phyloP scores from a whole-genome alignment of 2,113 vertebrate genomes.

The Salvelinus sp. region DNA sequence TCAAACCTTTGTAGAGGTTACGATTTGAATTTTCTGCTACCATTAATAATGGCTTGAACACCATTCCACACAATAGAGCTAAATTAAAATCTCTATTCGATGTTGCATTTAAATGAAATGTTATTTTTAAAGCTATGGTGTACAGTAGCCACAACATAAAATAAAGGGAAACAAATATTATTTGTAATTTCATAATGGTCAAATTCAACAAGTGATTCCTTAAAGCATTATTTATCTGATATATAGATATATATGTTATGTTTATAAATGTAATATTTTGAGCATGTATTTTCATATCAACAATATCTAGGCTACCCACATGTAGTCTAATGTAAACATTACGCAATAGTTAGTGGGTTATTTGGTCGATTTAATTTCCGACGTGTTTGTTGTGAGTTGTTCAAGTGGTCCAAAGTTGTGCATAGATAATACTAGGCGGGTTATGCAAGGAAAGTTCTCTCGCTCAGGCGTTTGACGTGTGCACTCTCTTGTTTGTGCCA shows the following conservation, averaged over 20 bases:
- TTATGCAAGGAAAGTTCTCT: conserved; percentile 44
- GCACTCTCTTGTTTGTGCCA: conserved; percentile 53
- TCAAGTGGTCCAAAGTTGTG: conserved; percentile 35
- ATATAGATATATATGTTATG: not conserved
- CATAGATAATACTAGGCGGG: conserved; percentile 37
- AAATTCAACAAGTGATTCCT: not conserved
- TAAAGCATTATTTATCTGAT: not conserved
- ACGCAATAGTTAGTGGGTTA: conserved; percentile 2
- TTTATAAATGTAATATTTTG: no score
- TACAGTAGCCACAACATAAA: not conserved
- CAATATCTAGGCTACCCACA: no score
- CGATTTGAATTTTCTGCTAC: not conserved
- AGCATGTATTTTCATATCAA: no score
- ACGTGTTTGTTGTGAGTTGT: conserved; percentile 37
- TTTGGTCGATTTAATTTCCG: conserved; percentile 35
- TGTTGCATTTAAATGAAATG: not conserved
- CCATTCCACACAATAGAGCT: no score
- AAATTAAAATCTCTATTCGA: not conserved
- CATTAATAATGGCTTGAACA: not conserved
- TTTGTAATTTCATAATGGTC: not conserved
- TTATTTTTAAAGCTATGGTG: not conserved
- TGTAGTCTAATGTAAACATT: not conserved
- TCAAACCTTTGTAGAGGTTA: not conserved
- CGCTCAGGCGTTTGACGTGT: conserved; percentile 61
- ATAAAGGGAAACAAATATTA: not conserved